These are phyloP conservation scores for Polypedilum vanderplanki DNA, from an alignment of 1,140 invertebrate species.

Conservation along the genomic window DNA sequence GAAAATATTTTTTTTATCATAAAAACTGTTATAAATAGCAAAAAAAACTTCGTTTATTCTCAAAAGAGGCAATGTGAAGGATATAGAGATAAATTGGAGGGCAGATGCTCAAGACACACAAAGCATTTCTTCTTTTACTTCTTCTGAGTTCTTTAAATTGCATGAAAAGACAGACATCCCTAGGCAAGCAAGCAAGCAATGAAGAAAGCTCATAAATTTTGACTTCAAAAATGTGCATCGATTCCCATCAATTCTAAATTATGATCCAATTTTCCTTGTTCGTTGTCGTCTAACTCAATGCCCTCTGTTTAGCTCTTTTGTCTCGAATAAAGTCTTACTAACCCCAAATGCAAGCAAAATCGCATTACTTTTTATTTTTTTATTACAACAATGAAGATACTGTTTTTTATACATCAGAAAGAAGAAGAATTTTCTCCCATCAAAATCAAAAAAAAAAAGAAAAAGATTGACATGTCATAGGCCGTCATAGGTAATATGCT, in stretches of 20 bases:
- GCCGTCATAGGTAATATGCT: slow-evolving; percentile 16
- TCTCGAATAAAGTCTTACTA: not conserved
- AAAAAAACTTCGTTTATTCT: slow-evolving; percentile 1
- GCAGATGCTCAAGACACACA: not conserved
- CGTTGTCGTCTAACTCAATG: not conserved
- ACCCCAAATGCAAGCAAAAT: slow-evolving; percentile 4
- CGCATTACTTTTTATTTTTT: not conserved
- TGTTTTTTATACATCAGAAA: not conserved
- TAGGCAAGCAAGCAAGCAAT: not conserved
- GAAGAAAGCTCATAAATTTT: slow-evolving; percentile 7
- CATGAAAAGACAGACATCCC: not conserved
- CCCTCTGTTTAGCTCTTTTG: slow-evolving; percentile 10
- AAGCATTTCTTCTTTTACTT: not conserved
- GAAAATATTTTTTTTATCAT: not conserved
- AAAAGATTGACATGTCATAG: slow-evolving; percentile 15
- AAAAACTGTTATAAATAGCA: slow-evolving; percentile 10
- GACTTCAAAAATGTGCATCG: slow-evolving; percentile 12
- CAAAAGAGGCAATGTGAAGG: not conserved
- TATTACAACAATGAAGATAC: not conserved
- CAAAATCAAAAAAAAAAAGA: no score
- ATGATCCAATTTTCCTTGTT: slow-evolving; percentile 18
- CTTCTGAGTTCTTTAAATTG: not conserved
- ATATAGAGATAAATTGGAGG: slow-evolving; percentile 18
- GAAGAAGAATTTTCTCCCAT: not conserved
- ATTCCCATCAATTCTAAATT: slow-evolving; percentile 14